Percentiles rank a stretch among this genome's conserved stretches.
Conservation (phyloP, 2,113 vertebrate genomes). For the Montifringilla adamsi region DNA sequence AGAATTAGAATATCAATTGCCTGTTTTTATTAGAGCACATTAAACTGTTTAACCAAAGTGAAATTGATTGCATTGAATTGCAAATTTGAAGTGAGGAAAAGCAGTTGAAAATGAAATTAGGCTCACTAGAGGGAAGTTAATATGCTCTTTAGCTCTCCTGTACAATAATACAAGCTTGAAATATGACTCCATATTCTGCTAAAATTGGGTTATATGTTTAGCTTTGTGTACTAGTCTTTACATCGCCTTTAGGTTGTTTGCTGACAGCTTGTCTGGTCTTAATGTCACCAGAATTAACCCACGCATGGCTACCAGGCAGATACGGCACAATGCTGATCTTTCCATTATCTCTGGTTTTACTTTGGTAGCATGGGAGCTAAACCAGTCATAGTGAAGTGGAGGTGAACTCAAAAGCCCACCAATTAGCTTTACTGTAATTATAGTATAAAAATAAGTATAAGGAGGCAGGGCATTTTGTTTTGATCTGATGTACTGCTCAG, state of each 20-base stretch:
- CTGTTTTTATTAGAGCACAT: constrained; percentile 47
- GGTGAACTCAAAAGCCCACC: not conserved
- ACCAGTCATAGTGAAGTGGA: not conserved
- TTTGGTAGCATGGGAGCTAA: not conserved
- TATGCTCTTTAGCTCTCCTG: not conserved
- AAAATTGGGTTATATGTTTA: not conserved
- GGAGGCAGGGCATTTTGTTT: not conserved
- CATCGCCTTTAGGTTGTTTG: not conserved
- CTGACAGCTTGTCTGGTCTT: not conserved
- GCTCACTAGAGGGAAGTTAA: not conserved
- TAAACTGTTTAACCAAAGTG: constrained; percentile 53
- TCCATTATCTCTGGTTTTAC: not conserved
- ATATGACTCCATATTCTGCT: not conserved
- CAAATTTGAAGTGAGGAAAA: constrained; percentile 41
- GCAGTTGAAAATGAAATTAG: constrained; percentile 25
- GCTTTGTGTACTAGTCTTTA: not conserved
- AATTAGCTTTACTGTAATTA: not conserved
- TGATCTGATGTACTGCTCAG: not conserved
- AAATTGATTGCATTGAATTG: constrained; percentile 67
- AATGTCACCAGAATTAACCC: not conserved
- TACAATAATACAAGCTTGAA: not conserved
- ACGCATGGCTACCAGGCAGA: not conserved
- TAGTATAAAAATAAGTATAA: not conserved
- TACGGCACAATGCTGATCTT: not conserved
- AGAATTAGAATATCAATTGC: constrained; percentile 58